These are phyloP conservation scores for Spheniscus humboldti DNA, from an alignment of 2,797 vertebrate genomes.

Conservation along the genomic window DNA sequence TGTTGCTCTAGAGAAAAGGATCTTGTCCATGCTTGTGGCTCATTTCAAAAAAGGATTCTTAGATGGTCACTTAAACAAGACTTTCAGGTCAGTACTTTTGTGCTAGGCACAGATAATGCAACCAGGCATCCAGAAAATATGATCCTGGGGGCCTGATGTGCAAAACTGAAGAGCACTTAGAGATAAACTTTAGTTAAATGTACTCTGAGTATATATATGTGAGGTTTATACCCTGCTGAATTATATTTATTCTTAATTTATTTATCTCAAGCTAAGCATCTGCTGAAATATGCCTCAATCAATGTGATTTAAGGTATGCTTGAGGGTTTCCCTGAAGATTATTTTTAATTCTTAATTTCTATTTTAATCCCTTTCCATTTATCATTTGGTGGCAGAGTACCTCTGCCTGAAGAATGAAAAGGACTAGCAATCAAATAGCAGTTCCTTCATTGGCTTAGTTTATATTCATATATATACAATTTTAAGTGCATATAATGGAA, in stretches of 20 bases:
- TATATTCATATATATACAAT: neutral
- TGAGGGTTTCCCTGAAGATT: neutral
- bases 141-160: neutral
- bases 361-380: neutral
- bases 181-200: neutral
- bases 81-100: slow-evolving; percentile 18
- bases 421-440: neutral
- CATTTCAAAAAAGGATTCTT: neutral
- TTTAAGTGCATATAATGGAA: neutral
- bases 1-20: neutral
- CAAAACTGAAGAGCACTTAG: neutral
- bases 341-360: neutral
- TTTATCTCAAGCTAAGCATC: neutral
- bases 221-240: neutral
- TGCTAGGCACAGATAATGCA: neutral
- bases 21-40: neutral
- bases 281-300: neutral
- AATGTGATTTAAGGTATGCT: neutral
- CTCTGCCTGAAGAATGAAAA: neutral
- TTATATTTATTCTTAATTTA: neutral
- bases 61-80: slow-evolving; percentile 19
- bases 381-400: neutral
- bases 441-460: neutral
- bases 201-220: neutral
- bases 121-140: slow-evolving; percentile 28